Evolutionary conservation across 2,113 vertebrate genomes (phyloP), one percentile per base, ranked within the genome.

Genomic region (Phrynosoma blainvillii): DNA sequence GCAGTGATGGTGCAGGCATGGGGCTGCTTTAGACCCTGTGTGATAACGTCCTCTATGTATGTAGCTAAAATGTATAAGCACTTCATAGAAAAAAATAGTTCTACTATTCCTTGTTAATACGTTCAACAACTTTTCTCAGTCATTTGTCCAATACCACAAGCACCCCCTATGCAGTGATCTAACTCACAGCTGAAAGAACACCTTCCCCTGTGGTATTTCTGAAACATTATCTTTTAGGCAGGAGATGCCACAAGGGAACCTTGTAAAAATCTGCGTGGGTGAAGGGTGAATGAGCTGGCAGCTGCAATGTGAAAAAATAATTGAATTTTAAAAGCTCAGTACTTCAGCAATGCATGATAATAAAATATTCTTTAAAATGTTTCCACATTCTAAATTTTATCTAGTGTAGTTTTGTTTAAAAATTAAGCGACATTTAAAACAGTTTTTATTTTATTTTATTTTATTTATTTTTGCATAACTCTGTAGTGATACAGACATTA

Each of bases 301-400:
- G 88, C 79, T 89, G 86, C 0, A 0, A 88, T 90, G 87, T 90
- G 90, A 95, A 94, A 92, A 88, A 95, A 65, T 92, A 93, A 92
- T 89, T 94, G 91, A 92, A 90, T 92, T 87, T 92, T 92, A 91
- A 95, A 92, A 91, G 87, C 89, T 92, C 84, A 78, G 79, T 85
- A 87, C 74, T 90, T 86, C 66, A 77, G 90, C 90, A 93, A 92
- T 91, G 91, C 88, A 82, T 75, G 91, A 92, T 93, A 92, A 95
- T 90, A 92, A 94, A 94, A 92, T 30, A 79, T 89, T 94, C 88
- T 92, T 91, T 89, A 89, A 76, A 83, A 87, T 93, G 87, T 91
- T 89, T 93, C 87, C 75, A 76, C 86, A 84, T 79, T 90, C 87
- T 91, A 92, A 88, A 94, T 92, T 90, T 91, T 91, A 90, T 66